Evolutionary conservation across 2,888 invertebrate species (phyloP).

Genomic region (Bellardia bayeri): DNA sequence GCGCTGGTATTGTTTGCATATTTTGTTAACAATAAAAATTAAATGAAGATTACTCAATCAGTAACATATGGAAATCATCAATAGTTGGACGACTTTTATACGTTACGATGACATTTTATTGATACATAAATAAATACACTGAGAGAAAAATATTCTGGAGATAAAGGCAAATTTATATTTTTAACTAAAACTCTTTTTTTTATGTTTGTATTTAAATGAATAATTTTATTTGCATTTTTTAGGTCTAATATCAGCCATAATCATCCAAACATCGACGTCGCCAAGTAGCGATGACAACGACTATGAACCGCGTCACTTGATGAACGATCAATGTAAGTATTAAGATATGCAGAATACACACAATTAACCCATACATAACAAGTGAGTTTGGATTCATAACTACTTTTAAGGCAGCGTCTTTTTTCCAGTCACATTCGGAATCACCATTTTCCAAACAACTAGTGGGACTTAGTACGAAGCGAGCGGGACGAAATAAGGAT

Average conservation of each 20-base stretch:
- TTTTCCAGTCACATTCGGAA: conserved; percentile 82
- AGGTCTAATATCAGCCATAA: conserved; percentile 49
- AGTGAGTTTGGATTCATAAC: conserved; percentile 79
- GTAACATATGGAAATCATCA: conserved; percentile 9
- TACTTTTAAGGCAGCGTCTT: conserved; percentile 84
- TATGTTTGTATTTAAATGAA: neutral
- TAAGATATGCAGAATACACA: conserved; percentile 51
- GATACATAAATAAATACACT: neutral
- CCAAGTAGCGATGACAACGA: conserved; percentile 72
- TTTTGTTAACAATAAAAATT: neutral
- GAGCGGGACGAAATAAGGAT: conserved; percentile 59
- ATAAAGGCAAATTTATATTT: too few relatives aligned
- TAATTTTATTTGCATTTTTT: neutral
- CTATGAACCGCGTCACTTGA: conserved; percentile 79
- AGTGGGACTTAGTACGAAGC: conserved; percentile 59
- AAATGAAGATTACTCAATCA: conserved; percentile 33
- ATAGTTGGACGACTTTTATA: neutral
- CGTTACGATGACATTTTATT: neutral
- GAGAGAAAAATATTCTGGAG: neutral
- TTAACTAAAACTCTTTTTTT: neutral
- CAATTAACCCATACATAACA: conserved; percentile 70
- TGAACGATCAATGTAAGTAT: conserved; percentile 80
- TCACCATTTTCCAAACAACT: conserved; percentile 76
- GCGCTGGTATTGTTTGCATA: neutral
- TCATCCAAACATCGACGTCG: conserved; percentile 22